Base-by-base conservation (phyloP, 2,888 invertebrate species). In the Sarcophaga rosellei region DNA sequence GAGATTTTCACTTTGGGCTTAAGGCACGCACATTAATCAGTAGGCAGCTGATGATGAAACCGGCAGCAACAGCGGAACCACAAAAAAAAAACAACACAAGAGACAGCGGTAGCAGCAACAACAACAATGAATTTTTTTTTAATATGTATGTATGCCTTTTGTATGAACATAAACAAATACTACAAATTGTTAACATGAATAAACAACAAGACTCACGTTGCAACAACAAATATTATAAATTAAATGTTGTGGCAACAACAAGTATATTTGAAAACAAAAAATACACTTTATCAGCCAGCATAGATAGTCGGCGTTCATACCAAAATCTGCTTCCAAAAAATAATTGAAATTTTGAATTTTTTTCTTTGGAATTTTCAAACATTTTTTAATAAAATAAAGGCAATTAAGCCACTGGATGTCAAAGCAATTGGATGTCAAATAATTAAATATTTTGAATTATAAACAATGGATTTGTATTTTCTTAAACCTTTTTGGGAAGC, bases 1-100 rank as follows among this genome's bases (percentile, higher is more conserved):
- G 25, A 83, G 80, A 86, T 83, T 84, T 80, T 79, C 80, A 81
- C 80, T 76, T 75, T 72, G 66, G 85, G 80, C 82, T 78, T 74
- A 69, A 69, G 63, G 78, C 78, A 78, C 68, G 68, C 76, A 74
- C 74, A 83, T 79, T 79, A 84, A 79, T 84, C 76, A 81, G 70
- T 20, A 74, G 86, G 65, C 76, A 66, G 47, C 57, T 62, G 35
- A 72, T 62, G 35, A 72, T 61, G 59, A 69, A 62, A 23, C 61
- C 20, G 44, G 61, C 57, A 72, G 12, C 57, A 72, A 21, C 66
- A 44, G 44, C 73, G 35, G 35, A 45, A 69, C 45, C 44, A 69
- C 20, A 53, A 53, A 53, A 53, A 53, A 15, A 45, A 68, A 47
- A 77, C 15, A 57, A 65, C 53, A 75, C 57, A 65, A 20, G n/a